Percentiles rank a stretch among this genome's conserved stretches.
These are phyloP conservation scores for Ptychochromis oligacanthus DNA, from an alignment of 2,113 vertebrate species.

Conservation along the genomic window DNA sequence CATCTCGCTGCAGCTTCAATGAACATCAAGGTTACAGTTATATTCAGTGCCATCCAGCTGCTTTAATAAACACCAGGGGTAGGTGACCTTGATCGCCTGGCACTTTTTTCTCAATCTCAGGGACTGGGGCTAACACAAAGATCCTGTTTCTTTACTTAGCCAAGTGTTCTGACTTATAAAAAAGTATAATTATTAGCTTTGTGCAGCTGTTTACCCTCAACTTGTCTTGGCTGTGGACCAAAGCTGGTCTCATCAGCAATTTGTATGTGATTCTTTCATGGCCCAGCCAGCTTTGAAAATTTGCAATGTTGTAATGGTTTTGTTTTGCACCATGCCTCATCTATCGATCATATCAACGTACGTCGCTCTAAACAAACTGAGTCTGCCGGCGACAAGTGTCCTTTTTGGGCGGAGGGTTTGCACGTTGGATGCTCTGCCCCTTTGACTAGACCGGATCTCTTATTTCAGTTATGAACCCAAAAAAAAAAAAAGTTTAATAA, in stretches of 20 bases:
- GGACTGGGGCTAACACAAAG: not conserved
- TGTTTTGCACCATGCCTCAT: not conserved
- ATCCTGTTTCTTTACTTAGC: slow-evolving; percentile 17
- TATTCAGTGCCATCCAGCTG: slow-evolving; percentile 45
- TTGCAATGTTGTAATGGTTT: not conserved
- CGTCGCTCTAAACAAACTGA: not conserved
- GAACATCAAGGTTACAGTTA: slow-evolving; percentile 48
- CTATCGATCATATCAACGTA: not conserved
- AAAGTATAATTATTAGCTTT: slow-evolving; percentile 8
- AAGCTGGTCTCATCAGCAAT: not conserved
- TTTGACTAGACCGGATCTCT: not conserved
- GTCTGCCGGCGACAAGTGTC: not conserved
- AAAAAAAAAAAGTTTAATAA: not conserved
- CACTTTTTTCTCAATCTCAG: slow-evolving; percentile 11
- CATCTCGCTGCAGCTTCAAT: slow-evolving; percentile 20
- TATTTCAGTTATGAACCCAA: not conserved
- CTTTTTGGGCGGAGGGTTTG: not conserved
- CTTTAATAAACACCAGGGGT: slow-evolving; percentile 6
- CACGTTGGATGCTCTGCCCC: not conserved
- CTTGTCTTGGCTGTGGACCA: not conserved
- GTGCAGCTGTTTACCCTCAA: slow-evolving; percentile 5
- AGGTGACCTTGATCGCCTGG: slow-evolving; percentile 32
- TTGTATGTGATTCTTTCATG: not conserved
- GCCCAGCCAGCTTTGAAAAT: not conserved
- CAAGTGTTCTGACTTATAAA: slow-evolving; percentile 4